Percentiles rank a stretch among this genome's conserved stretches.
Conservation (phyloP, 2,113 vertebrate genomes). For the Myrmecophaga tridactyla region DNA sequence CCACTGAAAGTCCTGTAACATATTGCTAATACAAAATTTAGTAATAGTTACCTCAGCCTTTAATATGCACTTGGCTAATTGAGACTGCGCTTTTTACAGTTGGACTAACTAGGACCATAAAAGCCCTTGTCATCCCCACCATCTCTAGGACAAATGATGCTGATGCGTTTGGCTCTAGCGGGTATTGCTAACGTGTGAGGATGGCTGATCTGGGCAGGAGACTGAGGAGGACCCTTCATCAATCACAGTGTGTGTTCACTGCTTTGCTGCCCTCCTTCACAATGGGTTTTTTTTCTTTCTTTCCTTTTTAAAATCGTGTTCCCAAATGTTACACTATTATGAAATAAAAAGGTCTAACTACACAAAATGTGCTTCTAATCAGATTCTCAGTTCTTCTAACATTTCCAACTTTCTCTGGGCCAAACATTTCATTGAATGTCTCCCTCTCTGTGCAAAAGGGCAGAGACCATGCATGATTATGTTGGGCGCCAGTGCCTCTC, state of each 20-base stretch:
- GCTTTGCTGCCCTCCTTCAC: not conserved
- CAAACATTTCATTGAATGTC: not conserved
- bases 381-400: not conserved
- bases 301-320: not conserved
- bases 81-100: slow-evolving; percentile 49
- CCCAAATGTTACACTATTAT: not conserved
- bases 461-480: not conserved
- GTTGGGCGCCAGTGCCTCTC: not conserved
- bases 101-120: slow-evolving; percentile 56
- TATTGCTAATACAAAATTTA: slow-evolving; percentile 60
- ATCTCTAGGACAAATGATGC: slow-evolving; percentile 62
- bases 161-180: slow-evolving; percentile 51
- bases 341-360: slow-evolving; percentile 5
- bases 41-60: slow-evolving; percentile 53
- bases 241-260: not conserved
- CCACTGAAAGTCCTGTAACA: slow-evolving; percentile 44
- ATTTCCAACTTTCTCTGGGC: not conserved
- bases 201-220: not conserved
- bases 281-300: not conserved
- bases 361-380: slow-evolving; percentile 57
- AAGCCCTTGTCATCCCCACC: slow-evolving; percentile 62
- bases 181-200: slow-evolving; percentile 68
- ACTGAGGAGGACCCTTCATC: not conserved
- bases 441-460: not conserved
- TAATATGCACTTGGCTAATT: slow-evolving; percentile 64